Evolutionary conservation across 2,113 vertebrate genomes (phyloP), one percentile per base, ranked within the genome.

Genomic region (Hirundichthys speculiger): DNA sequence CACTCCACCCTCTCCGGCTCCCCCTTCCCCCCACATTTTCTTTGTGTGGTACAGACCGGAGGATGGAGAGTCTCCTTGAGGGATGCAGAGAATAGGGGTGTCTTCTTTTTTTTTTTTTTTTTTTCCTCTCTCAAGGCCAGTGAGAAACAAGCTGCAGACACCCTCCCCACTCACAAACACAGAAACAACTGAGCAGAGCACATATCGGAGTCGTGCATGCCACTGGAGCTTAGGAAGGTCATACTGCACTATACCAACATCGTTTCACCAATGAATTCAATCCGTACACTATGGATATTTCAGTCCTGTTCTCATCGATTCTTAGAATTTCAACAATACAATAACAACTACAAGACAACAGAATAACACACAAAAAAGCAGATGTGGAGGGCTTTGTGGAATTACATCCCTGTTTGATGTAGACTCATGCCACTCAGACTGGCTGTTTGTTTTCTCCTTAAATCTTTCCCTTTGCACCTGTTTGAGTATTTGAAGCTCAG

Each of bases 291-390:
- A 55, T 71, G 56, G 77, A 19, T 70, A 65, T 56, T 67, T 69
- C 48, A 74, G 72, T 42, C 11, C 41, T 64, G 76, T 74, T 75
- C 65, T 76, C 6, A 65, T 83, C 58, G 59, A 84, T 82, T 75
- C 74, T 74, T 79, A 78, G 69, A 85, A 77, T 59, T 85, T 83
- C 69, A 88, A 90, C 75, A 86, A 79, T 73, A 91, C 90, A 84
- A 86, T 73, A 84, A 87, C 86, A 78, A 78, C 80, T 86, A 90
- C 89, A 79, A 87, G 76, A 90, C 87, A 86, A 86, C 85, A 86
- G 76, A 90, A 88, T 69, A 80, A 88, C 79, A 86, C 79, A 78
- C 75, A 83, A 59, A 85, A 34, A 77, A 79, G 51, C 52, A 77
- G 79, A 68, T 65, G 77, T 27, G 52, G 55, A 70, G 73, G 75